Percentiles rank a stretch among this genome's conserved stretches.
phyloP scores from a whole-genome alignment of 2,113 vertebrate species.

The Poeciliopsis turrubarensis region DNA sequence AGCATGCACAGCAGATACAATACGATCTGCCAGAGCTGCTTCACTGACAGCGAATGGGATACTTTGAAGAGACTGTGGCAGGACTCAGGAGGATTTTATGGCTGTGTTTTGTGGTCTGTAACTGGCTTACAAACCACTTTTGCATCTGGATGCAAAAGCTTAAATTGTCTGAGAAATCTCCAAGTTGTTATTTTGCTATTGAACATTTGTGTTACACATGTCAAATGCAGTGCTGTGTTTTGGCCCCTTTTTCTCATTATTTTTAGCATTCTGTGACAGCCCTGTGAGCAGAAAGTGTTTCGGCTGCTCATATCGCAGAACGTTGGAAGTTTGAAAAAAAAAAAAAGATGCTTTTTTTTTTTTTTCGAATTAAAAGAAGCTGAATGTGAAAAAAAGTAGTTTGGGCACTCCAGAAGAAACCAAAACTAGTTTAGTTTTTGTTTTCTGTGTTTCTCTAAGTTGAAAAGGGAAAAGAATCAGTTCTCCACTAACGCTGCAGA shows the following conservation, averaged over 20 bases:
- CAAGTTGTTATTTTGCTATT: slow-evolving; percentile 19
- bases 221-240: slow-evolving; percentile 33
- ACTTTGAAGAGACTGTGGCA: slow-evolving; percentile 54
- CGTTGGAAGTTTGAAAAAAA: slow-evolving; percentile 18
- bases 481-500: neutral
- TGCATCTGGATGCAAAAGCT: slow-evolving; percentile 52
- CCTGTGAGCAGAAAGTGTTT: slow-evolving; percentile 17
- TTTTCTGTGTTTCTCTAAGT: slow-evolving; percentile 6
- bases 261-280: slow-evolving; percentile 34
- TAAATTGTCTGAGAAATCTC: slow-evolving; percentile 46
- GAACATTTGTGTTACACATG: slow-evolving; percentile 23
- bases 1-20: slow-evolving; percentile 54
- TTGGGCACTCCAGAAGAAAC: slow-evolving; percentile 5
- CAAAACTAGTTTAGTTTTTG: neutral
- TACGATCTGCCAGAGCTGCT: slow-evolving; percentile 49
- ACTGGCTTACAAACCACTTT: neutral
- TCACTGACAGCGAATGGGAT: slow-evolving; percentile 45
- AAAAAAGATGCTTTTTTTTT: slow-evolving; percentile 1
- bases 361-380: neutral
- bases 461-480: neutral
- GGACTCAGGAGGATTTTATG: slow-evolving; percentile 54
- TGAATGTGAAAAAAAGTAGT: slow-evolving; percentile 10
- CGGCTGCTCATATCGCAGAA: slow-evolving; percentile 23
- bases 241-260: slow-evolving; percentile 32
- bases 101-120: slow-evolving; percentile 61